Percentiles rank a stretch among this genome's conserved stretches.
These are phyloP conservation scores for Drosophila austrosaltans DNA, from an alignment of 2,888 invertebrate genomes.

Conservation along the genomic window DNA sequence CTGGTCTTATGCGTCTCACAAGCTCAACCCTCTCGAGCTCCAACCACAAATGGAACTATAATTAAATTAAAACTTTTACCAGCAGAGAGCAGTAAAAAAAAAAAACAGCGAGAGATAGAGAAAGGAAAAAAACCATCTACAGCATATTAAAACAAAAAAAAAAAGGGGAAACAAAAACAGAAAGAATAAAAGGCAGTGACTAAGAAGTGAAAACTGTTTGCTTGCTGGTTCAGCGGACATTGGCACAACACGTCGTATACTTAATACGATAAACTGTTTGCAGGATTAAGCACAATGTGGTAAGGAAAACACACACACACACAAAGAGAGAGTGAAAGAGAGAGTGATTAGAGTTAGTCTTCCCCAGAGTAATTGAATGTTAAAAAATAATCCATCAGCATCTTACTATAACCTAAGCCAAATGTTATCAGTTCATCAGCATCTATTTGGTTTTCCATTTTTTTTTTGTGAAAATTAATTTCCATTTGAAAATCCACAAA, in stretches of 20 bases:
- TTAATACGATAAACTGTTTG: conserved; percentile 62
- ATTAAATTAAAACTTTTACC: conserved; percentile 75
- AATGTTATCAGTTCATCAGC: background rate
- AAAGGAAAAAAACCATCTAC: conserved; percentile 36
- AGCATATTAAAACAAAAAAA: conserved; percentile 48
- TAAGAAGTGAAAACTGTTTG: conserved; percentile 24
- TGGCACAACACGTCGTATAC: conserved; percentile 58
- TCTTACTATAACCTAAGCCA: conserved; percentile 1
- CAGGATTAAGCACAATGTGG: conserved; percentile 53
- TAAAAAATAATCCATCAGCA: background rate
- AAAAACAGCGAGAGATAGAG: conserved; percentile 5
- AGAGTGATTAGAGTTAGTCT: background rate
- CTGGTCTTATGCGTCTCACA: conserved; percentile 57
- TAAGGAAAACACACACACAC: conserved; percentile 16
- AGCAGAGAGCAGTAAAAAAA: conserved; percentile 42
- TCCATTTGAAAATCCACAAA: conserved; percentile 71
- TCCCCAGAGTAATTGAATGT: conserved; percentile 4
- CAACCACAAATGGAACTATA: conserved; percentile 71
- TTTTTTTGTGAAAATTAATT: conserved; percentile 60
- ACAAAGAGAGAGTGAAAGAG: conserved; percentile 4
- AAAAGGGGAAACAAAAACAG: conserved; percentile 36
- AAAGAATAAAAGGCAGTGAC: conserved; percentile 24
- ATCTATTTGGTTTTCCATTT: background rate
- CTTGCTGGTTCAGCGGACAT: conserved; percentile 21
- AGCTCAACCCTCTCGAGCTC: background rate